Conservation (phyloP, 2,888 invertebrate genomes). For the Sarcophaga carnaria region DNA sequence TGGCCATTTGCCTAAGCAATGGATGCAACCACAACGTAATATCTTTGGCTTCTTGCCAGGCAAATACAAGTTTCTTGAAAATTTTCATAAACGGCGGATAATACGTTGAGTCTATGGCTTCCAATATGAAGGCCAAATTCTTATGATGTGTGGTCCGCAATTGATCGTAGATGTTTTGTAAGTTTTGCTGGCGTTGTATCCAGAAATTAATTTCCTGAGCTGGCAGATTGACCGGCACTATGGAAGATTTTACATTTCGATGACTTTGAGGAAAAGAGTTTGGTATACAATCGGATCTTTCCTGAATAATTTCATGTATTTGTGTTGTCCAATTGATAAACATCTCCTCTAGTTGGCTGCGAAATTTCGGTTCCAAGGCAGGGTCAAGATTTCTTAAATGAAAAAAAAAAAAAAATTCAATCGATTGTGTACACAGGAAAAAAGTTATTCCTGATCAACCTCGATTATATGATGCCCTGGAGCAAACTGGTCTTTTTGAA, state of each 20-base stretch:
- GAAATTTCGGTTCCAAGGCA: slow-evolving; percentile 76
- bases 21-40: slow-evolving; percentile 92
- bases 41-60: slow-evolving; percentile 92
- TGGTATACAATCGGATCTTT: slow-evolving; percentile 73
- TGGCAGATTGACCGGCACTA: slow-evolving; percentile 83
- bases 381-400: slow-evolving; percentile 71
- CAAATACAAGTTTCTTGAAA: slow-evolving; percentile 88
- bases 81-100: slow-evolving; percentile 89
- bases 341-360: slow-evolving; percentile 90
- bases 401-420: no score
- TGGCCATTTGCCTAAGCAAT: slow-evolving; percentile 82
- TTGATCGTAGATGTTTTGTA: slow-evolving; percentile 94
- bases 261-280: slow-evolving; percentile 2
- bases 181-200: slow-evolving; percentile 88
- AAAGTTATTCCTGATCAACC: no score
- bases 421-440: no score
- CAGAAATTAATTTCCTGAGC: slow-evolving; percentile 91
- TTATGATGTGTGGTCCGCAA: slow-evolving; percentile 90
- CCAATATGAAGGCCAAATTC: slow-evolving; percentile 90
- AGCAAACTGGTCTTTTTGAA: no score
- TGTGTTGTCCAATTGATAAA: slow-evolving; percentile 94
- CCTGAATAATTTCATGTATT: slow-evolving; percentile 83
- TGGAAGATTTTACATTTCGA: slow-evolving; percentile 22
- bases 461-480: no score
- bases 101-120: slow-evolving; percentile 91